Percentiles rank a stretch among this genome's conserved stretches.
Conservation (phyloP, 2,797 vertebrate species). For the Enteromius mattozi region DNA sequence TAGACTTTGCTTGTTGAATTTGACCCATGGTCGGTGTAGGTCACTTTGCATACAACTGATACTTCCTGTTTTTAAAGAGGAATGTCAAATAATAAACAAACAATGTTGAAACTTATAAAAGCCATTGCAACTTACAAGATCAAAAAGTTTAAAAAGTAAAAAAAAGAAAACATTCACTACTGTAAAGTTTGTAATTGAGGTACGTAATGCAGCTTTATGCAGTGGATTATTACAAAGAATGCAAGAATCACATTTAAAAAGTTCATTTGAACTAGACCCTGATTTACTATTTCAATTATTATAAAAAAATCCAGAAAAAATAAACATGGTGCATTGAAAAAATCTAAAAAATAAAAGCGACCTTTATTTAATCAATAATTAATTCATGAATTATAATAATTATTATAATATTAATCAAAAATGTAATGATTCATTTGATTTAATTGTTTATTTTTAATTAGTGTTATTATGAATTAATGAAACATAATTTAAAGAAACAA, state of each 20-base stretch:
- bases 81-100: too few relatives aligned
- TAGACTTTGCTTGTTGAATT: not conserved
- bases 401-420: not conserved
- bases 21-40: not conserved
- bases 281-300: not conserved
- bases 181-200: not conserved
- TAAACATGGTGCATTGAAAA: not conserved
- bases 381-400: not conserved
- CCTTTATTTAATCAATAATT: constrained; percentile 2
- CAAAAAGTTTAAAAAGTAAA: not conserved
- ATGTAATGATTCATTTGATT: not conserved
- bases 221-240: not conserved
- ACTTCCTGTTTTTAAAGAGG: not conserved
- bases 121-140: not conserved
- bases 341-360: not conserved
- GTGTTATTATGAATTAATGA: not conserved
- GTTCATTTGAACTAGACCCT: not conserved
- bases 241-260: not conserved
- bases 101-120: not conserved
- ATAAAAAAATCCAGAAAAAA: not conserved
- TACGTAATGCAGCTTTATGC: not conserved
- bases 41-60: not conserved
- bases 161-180: not conserved
- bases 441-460: not conserved
- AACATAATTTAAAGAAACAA: not conserved